Evolutionary conservation across 2,797 vertebrate species (phyloP).

Genomic region (Aselliscus stoliczkanus): DNA sequence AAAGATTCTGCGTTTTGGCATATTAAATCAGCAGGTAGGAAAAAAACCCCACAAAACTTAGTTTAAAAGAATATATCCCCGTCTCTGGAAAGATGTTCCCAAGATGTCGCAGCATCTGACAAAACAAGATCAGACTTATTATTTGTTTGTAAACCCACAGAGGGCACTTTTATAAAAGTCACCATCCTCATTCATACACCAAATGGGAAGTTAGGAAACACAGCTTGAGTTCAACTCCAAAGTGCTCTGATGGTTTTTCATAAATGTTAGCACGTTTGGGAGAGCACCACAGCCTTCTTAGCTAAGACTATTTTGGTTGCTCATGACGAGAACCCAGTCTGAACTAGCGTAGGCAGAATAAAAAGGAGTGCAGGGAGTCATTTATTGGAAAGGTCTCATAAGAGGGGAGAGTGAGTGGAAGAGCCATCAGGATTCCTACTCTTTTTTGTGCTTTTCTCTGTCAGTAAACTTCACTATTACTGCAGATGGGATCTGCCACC

Average conservation of each 20-base stretch:
- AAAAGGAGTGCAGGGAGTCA: neutral
- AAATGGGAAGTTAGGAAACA: slow-evolving; percentile 11
- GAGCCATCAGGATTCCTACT: neutral
- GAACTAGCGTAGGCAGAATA: neutral
- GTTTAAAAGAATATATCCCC: neutral
- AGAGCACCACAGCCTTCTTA: neutral
- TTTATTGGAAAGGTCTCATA: neutral
- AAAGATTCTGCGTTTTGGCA: neutral
- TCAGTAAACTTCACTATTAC: neutral
- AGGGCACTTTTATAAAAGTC: neutral
- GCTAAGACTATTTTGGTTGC: neutral
- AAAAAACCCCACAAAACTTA: neutral
- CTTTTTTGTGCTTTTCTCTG: neutral
- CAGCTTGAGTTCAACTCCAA: neutral
- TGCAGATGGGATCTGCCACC: neutral
- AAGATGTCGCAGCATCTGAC: neutral
- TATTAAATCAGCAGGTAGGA: neutral
- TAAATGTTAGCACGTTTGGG: neutral
- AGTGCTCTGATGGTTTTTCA: neutral
- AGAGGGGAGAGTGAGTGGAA: too few species aligned
- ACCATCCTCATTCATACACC: neutral
- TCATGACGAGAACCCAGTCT: neutral
- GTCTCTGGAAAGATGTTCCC: neutral
- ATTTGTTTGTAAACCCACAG: slow-evolving; percentile 10
- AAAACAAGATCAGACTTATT: neutral